Evolutionary conservation across 2,113 vertebrate species (phyloP).

Genomic region (Myocastor coypus): DNA sequence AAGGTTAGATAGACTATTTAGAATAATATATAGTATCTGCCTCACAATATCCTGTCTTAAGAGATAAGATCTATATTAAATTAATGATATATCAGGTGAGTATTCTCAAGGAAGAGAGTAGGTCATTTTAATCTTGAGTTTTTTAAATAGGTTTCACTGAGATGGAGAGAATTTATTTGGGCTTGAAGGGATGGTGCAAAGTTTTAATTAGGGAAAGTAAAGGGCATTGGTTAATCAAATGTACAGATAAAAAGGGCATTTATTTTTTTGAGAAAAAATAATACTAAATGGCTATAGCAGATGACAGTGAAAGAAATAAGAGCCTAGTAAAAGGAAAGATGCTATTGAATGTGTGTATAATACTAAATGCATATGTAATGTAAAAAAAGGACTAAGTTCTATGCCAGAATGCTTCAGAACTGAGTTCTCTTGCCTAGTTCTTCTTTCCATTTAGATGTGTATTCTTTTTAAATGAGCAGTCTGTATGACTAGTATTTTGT

Average conservation of each 20-base stretch:
- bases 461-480: not conserved
- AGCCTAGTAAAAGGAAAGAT: not conserved
- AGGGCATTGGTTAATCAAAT: not conserved
- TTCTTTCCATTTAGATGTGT: conserved; percentile 10
- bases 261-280: not conserved
- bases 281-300: not conserved
- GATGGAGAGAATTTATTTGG: conserved; percentile 17
- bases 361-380: not conserved
- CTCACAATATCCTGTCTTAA: not conserved
- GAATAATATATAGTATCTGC: not conserved
- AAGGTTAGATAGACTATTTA: not conserved
- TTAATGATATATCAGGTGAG: not conserved
- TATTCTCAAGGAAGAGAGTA: conserved; percentile 12
- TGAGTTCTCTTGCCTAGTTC: not conserved
- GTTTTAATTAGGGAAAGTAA: conserved; percentile 48
- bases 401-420: not conserved
- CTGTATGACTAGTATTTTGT: not conserved
- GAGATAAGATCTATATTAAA: conserved; percentile 8
- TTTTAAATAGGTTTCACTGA: conserved; percentile 12
- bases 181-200: not conserved
- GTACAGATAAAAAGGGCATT: not conserved
- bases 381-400: not conserved
- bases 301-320: not conserved
- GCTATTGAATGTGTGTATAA: not conserved
- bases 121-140: not conserved